Evolutionary conservation across 1,140 invertebrate species (phyloP).

Genomic region (Lerema accius): DNA sequence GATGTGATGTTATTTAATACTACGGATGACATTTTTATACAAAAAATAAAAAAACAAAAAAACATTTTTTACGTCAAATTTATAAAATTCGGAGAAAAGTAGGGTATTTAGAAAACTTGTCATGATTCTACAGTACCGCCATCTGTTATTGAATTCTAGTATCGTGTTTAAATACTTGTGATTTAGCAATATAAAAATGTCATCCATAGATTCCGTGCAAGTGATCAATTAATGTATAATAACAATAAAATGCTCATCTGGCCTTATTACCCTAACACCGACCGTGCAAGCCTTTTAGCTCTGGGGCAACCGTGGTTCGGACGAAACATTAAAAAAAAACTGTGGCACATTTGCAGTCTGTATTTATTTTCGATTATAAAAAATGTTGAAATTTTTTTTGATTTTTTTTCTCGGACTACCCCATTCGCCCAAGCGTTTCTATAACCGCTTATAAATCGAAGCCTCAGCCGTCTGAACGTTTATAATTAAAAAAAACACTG

Average conservation of each 20-base stretch:
- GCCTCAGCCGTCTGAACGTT: constrained; percentile 5
- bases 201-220: constrained; percentile 25
- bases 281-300: constrained; percentile 30
- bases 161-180: too few species aligned
- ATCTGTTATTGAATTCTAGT: neutral
- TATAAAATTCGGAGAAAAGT: too few species aligned
- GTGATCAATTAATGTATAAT: constrained; percentile 35
- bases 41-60: too few species aligned
- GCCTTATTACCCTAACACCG: constrained; percentile 43
- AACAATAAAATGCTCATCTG: constrained; percentile 55
- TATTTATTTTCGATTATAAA: neutral
- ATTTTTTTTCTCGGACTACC: constrained; percentile 2
- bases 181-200: constrained; percentile 13
- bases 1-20: constrained; percentile 17
- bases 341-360: constrained; percentile 15
- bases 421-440: constrained; percentile 36
- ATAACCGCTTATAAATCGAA: constrained; percentile 30
- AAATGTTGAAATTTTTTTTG: neutral
- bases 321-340: neutral
- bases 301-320: constrained; percentile 2
- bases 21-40: constrained; percentile 33
- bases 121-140: too few species aligned
- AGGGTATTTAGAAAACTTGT: too few species aligned
- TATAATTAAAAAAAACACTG: constrained; percentile 30
- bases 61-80: too few species aligned